phyloP scores from a whole-genome alignment of 2,797 vertebrate species.

The Ceryle rudis region DNA sequence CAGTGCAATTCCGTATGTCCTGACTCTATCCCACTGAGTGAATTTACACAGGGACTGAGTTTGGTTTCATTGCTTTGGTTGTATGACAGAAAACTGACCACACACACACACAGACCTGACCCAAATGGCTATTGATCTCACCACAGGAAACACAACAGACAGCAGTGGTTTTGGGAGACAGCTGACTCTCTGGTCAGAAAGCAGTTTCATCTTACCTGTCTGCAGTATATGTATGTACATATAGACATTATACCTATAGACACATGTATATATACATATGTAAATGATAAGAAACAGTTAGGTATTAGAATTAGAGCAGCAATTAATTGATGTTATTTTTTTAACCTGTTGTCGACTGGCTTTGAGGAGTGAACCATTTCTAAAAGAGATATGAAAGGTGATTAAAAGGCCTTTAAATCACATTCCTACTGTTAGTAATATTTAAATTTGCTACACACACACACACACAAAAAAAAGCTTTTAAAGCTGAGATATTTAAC shows the following conservation, averaged over 20 bases:
- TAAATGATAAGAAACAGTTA: neutral
- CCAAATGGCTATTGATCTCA: neutral
- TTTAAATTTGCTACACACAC: neutral
- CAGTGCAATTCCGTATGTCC: neutral
- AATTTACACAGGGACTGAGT: neutral
- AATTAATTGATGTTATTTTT: neutral
- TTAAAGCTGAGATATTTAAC: neutral
- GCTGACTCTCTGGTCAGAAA: neutral
- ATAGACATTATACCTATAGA: neutral
- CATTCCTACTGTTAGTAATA: neutral
- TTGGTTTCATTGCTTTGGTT: neutral
- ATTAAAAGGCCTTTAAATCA: neutral
- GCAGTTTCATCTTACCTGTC: neutral
- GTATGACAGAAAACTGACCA: neutral
- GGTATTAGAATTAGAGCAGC: neutral
- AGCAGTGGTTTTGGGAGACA: neutral
- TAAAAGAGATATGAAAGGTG: neutral
- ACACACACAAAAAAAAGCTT: neutral
- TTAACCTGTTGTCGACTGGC: neutral
- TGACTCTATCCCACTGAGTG: too few relatives aligned
- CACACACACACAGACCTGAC: neutral
- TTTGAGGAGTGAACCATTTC: neutral
- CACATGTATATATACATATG: neutral
- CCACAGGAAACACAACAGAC: neutral
- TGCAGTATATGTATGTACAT: neutral